Conservation (phyloP, 2,113 vertebrate species). For the Vulpes vulpes region DNA sequence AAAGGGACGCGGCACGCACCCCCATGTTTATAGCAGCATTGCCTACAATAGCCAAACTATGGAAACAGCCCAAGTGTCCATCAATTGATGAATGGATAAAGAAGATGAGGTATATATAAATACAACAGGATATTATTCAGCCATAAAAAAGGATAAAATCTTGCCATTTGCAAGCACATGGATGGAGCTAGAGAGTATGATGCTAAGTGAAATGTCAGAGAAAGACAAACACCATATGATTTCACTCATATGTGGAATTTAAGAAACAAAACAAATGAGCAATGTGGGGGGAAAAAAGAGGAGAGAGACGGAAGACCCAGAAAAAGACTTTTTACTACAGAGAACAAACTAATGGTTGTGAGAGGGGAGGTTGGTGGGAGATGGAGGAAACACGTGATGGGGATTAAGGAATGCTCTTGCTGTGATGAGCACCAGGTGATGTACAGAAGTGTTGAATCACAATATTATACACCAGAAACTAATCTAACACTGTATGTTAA, state of each 20-base stretch:
- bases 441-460: not conserved
- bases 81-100: not conserved
- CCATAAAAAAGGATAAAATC: not conserved
- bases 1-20: not conserved
- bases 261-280: not conserved
- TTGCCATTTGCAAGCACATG: not conserved
- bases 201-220: not conserved
- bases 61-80: not conserved
- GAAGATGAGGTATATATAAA: not conserved
- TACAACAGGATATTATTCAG: not conserved
- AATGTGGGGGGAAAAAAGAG: not conserved
- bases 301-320: not conserved
- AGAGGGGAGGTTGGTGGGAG: not conserved
- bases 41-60: not conserved
- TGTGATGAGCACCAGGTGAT: not conserved
- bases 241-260: not conserved
- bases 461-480: not conserved
- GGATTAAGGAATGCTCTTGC: not conserved
- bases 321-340: not conserved
- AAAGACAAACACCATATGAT: not conserved
- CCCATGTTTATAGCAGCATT: not conserved
- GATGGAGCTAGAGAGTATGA: not conserved
- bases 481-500: not conserved
- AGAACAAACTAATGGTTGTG: not conserved
- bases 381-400: not conserved